These are phyloP conservation scores for Drosophila leonis DNA, from an alignment of 2,888 invertebrate genomes.

Conservation along the genomic window DNA sequence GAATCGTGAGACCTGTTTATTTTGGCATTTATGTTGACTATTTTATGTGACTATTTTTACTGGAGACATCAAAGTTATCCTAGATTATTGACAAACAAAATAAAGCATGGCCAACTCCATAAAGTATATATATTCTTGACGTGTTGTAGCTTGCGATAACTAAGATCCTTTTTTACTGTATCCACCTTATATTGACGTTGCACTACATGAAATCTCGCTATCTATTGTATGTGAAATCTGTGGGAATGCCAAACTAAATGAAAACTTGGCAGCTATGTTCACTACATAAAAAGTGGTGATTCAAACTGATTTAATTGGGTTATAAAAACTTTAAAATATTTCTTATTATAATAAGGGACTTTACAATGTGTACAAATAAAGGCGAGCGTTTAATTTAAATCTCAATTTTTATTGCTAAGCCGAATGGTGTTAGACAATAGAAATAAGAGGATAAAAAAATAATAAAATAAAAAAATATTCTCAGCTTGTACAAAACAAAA, in stretches of 20 bases:
- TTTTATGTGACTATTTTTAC: too few relatives aligned
- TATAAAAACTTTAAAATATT: neutral
- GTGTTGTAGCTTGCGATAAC: too few relatives aligned
- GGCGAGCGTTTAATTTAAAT: neutral
- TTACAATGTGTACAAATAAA: neutral
- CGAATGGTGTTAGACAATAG: constrained; percentile 6
- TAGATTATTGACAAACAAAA: rapidly evolving
- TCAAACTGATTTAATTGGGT: neutral
- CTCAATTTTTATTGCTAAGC: neutral
- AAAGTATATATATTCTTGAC: too few relatives aligned
- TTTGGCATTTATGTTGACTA: too few relatives aligned
- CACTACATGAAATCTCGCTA: neutral
- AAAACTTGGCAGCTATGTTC: neutral
- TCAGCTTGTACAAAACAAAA: constrained; percentile 34
- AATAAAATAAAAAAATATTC: constrained; percentile 18
- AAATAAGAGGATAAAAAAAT: neutral
- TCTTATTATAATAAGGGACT: too few relatives aligned
- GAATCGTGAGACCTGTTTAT: neutral
- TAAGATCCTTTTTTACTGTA: too few relatives aligned
- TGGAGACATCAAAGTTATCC: neutral
- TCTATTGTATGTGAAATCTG: too few relatives aligned
- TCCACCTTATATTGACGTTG: too few relatives aligned
- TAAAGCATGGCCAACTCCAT: neutral
- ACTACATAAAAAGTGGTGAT: neutral
- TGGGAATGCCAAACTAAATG: neutral